phyloP scores from a whole-genome alignment of 2,113 vertebrate species.

The Rhegmatorhina hoffmannsi region DNA sequence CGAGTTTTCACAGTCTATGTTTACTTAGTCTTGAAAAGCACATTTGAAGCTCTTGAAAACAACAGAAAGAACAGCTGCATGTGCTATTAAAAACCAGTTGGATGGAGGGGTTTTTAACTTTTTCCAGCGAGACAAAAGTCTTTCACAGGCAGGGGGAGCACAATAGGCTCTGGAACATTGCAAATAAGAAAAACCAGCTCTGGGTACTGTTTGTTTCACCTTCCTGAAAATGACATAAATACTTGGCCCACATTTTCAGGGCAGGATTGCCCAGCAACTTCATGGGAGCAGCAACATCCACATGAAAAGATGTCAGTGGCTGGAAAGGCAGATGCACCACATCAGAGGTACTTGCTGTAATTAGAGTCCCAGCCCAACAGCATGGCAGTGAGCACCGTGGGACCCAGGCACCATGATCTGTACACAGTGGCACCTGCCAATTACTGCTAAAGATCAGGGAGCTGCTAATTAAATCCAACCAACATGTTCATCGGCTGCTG shows the following conservation, averaged over 20 bases:
- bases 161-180: neutral
- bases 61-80: neutral
- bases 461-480: neutral
- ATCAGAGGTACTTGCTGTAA: neutral
- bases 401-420: neutral
- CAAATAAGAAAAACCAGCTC: neutral
- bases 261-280: neutral
- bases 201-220: accelerated
- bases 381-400: neutral
- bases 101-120: neutral
- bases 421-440: neutral
- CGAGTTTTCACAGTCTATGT: neutral
- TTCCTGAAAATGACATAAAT: neutral
- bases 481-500: accelerated
- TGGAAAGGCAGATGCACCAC: neutral
- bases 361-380: neutral
- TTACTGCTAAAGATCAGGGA: neutral
- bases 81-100: neutral
- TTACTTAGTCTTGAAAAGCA: neutral
- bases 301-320: neutral
- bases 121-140: neutral
- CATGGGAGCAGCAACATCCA: neutral
- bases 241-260: accelerated
- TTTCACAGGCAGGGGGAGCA: neutral
- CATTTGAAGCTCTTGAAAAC: neutral